Base-by-base conservation (phyloP, 35 echinoderm and acorn worm species). In the Strongylocentrotus purpuratus region DNA sequence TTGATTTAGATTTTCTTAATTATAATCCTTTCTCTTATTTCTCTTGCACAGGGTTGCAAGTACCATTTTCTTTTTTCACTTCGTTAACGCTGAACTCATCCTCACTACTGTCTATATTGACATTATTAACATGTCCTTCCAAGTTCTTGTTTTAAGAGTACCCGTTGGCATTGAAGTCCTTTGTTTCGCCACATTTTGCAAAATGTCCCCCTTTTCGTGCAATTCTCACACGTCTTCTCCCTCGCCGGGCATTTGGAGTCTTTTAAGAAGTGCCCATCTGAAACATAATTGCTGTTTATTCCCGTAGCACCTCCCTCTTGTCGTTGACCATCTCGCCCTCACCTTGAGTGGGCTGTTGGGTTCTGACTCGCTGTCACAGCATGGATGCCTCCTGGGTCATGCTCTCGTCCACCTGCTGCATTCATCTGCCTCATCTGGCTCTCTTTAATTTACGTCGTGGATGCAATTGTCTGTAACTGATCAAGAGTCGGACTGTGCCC, bases 201-300 rank as follows among this genome's bases (percentile, higher is more conserved):
- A 95, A 98, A 91, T 96, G 94, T 94, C 96, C 94, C n/a, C 5
- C 7, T 32, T 25, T 65, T 61, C 25, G 58, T 58, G 96, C 97
- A 98, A 33, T 95, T 96, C n/a, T 90, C 46, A 91, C 96, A 98
- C 33, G 92, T 95, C 46, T 95, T 94, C 35, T 88, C 92, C 86
- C 55, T 94, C 14, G 95, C 95, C 94, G 97, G 97, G 60, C 95
- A 96, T n/a, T 52, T 15, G 15, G n/a, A 3, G 78, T 97, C 95
- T 78, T 96, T 97, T 4, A 91, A 94, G 47, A 95, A 98, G 78
- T 96, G 97, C 86, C 96, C 97, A 15, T 86, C 85, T 95, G 58
- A 31, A 25, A 96, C 92, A 60, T 96, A 98, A 15, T 94, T 31
- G 93, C n/a, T 88, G 87, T 94, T 96, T 45, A 94, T 90, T 47